Evolutionary conservation across 2,888 invertebrate species (phyloP).

Genomic region (Himalopsyche anomala): DNA sequence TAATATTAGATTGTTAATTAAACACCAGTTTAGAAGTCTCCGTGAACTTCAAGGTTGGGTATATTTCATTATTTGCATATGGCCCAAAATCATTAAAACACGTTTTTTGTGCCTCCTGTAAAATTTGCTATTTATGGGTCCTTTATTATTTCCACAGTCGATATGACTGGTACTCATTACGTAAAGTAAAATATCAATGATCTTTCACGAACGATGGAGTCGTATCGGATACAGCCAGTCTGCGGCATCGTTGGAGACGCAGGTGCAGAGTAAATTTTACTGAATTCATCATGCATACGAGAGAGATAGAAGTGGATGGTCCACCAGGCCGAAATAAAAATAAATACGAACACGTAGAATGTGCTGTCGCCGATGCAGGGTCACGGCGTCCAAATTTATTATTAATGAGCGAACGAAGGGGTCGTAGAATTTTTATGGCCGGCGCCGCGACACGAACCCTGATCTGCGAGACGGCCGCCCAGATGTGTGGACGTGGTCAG

Average conservation of each 20-base stretch:
- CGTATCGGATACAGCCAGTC: too few species aligned
- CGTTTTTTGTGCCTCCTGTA: too few species aligned
- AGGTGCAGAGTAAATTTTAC: not conserved
- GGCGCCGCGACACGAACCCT: conserved; percentile 5
- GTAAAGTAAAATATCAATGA: too few species aligned
- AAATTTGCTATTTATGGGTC: too few species aligned
- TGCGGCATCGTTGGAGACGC: not conserved
- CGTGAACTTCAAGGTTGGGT: too few species aligned
- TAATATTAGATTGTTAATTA: too few species aligned
- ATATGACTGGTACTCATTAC: too few species aligned
- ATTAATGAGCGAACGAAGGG: conserved; percentile 22
- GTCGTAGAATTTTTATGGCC: conserved; percentile 11
- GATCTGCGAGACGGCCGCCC: not conserved
- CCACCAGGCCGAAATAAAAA: not conserved
- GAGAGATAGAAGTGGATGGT: not conserved
- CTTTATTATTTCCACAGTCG: too few species aligned
- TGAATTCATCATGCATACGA: conserved; percentile 1
- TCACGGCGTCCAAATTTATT: conserved; percentile 11
- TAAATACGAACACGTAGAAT: conserved; percentile 16
- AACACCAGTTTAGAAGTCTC: too few species aligned
- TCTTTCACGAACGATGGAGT: too few species aligned
- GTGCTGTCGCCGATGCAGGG: not conserved
- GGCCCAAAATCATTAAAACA: too few species aligned
- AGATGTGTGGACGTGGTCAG: not conserved
- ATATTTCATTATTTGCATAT: too few species aligned